Conservation (phyloP, 2,113 vertebrate species). For the Tragelaphus scriptus region DNA sequence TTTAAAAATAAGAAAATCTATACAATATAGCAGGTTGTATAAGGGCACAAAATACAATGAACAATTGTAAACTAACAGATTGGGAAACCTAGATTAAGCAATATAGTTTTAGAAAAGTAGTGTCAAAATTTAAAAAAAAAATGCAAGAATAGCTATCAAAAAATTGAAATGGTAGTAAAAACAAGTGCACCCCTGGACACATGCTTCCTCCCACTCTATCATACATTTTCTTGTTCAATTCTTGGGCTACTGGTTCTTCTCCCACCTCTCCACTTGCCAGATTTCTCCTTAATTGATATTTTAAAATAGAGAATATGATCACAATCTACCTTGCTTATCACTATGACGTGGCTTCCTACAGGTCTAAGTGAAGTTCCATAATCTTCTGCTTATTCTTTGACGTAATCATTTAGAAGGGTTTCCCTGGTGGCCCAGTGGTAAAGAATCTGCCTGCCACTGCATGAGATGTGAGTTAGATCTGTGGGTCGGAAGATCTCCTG, state of each 20-base stretch:
- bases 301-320: background rate
- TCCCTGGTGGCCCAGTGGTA: background rate
- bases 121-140: background rate
- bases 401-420: background rate
- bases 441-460: background rate
- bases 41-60: background rate
- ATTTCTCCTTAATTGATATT: background rate
- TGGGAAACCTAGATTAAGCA: background rate
- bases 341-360: background rate
- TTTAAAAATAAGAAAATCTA: background rate
- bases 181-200: background rate
- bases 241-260: background rate
- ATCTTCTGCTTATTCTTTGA: background rate
- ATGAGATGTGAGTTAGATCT: background rate
- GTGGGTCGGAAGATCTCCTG: background rate
- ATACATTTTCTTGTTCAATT: background rate
- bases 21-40: background rate
- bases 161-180: background rate
- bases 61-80: background rate
- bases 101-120: background rate
- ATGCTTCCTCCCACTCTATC: background rate
- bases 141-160: background rate
- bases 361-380: background rate
- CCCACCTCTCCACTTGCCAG: background rate
- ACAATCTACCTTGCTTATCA: too few relatives aligned